These are phyloP conservation scores for Drosophila diplacantha DNA, from an alignment of 2,888 invertebrate genomes.

Conservation along the genomic window DNA sequence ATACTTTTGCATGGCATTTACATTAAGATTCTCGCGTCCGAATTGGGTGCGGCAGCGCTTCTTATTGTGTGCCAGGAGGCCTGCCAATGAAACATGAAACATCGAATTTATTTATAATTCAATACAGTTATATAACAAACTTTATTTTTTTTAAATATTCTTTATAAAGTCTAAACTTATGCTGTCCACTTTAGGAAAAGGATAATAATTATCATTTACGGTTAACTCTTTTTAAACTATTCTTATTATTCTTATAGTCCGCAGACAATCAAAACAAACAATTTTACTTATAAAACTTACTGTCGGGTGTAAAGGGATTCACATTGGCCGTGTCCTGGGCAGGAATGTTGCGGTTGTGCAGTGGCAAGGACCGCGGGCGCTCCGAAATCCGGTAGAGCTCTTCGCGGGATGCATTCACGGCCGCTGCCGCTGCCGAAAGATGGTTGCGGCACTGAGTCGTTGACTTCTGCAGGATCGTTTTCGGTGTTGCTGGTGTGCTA, in stretches of 20 bases:
- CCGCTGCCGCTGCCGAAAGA: constrained; percentile 66
- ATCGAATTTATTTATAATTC: background rate
- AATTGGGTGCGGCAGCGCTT: constrained; percentile 76
- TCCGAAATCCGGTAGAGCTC: constrained; percentile 61
- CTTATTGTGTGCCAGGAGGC: constrained; percentile 76
- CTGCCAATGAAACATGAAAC: constrained; percentile 44
- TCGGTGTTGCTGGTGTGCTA: constrained; percentile 91
- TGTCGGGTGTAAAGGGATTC: constrained; percentile 91
- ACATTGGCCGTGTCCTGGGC: constrained; percentile 82
- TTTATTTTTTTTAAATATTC: no score
- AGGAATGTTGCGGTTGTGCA: constrained; percentile 73
- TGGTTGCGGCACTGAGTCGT: constrained; percentile 80
- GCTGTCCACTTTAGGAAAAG: no score
- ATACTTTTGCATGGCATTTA: constrained; percentile 68
- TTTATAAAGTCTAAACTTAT: no score
- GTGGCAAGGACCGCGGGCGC: constrained; percentile 77
- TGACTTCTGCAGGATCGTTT: constrained; percentile 82
- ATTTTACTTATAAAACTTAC: constrained; percentile 75
- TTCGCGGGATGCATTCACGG: constrained; percentile 48
- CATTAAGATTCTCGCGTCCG: constrained; percentile 74
- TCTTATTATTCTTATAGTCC: no score
- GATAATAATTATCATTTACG: no score
- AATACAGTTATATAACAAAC: no score
- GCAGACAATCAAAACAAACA: background rate
- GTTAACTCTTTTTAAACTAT: no score